Percentiles rank a stretch among this genome's conserved stretches.
These are phyloP conservation scores for Brachionus manjavacas DNA, from an alignment of 1,140 invertebrate species.

Conservation along the genomic window DNA sequence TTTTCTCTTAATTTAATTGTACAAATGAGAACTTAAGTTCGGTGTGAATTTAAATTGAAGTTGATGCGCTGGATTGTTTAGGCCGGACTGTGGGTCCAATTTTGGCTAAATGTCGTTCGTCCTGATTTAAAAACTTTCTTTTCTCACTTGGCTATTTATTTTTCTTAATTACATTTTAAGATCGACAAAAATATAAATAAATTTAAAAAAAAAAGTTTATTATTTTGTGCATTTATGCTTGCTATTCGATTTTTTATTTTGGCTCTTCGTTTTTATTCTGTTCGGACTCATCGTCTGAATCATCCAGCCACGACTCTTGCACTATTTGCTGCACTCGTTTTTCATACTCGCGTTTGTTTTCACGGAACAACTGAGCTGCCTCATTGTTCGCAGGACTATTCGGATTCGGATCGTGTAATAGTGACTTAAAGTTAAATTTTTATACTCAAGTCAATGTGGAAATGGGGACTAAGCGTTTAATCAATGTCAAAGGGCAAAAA, in stretches of 20 bases:
- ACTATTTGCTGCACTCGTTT: conserved; percentile 92
- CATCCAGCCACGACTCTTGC: conserved; percentile 80
- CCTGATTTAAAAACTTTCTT: neutral
- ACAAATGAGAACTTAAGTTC: neutral
- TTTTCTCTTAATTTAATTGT: neutral
- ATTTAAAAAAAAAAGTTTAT: neutral
- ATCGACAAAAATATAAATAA: conserved; percentile 26
- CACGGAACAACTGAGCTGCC: conserved; percentile 90
- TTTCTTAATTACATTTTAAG: conserved; percentile 16
- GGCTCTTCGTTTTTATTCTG: conserved; percentile 23
- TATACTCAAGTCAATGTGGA: neutral
- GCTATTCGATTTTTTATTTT: conserved; percentile 1
- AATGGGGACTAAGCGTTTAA: conserved; percentile 15
- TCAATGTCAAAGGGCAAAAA: neutral
- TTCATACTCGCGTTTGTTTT: conserved; percentile 88
- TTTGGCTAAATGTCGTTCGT: neutral
- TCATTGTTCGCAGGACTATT: conserved; percentile 92
- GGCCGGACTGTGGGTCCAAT: neutral
- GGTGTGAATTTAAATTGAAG: neutral
- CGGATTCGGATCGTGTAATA: conserved; percentile 90
- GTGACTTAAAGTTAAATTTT: conserved; percentile 65
- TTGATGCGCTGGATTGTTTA: neutral
- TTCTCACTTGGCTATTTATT: neutral
- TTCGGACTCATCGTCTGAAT: conserved; percentile 36
- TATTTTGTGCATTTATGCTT: neutral